Conservation (phyloP, 1,140 invertebrate species). For the Drosophila varians region DNA sequence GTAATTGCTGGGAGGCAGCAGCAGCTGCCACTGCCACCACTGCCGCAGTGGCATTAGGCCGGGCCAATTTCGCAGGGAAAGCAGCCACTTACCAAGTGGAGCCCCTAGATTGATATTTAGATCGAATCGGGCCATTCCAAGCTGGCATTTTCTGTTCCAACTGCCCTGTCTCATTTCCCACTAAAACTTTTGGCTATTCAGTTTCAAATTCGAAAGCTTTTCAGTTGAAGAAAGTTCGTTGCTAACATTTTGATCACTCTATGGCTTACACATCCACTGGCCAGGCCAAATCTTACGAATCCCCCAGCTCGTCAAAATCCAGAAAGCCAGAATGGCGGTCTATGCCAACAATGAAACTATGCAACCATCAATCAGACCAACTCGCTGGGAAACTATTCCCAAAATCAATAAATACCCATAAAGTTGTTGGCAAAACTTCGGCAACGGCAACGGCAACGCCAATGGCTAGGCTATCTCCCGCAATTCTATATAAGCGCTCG, state of each 20-base stretch:
- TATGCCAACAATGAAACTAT: slow-evolving; percentile 25
- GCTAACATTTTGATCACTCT: slow-evolving; percentile 15
- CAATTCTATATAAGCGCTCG: slow-evolving; percentile 36
- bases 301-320: slow-evolving; percentile 25
- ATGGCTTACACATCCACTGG: no score
- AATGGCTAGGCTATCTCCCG: slow-evolving; percentile 32
- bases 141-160: slow-evolving; percentile 10
- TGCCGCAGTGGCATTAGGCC: slow-evolving; percentile 47
- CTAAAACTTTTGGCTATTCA: slow-evolving; percentile 15
- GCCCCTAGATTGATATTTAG: slow-evolving; percentile 27
- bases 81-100: slow-evolving; percentile 24
- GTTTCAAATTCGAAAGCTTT: neutral
- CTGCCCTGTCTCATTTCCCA: neutral
- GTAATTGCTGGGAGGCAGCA: slow-evolving; percentile 56
- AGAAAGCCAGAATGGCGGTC: slow-evolving; percentile 7
- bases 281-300: slow-evolving; percentile 13
- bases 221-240: neutral
- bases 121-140: neutral
- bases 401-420: slow-evolving; percentile 78
- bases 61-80: slow-evolving; percentile 33
- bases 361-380: slow-evolving; percentile 69
- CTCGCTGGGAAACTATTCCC: slow-evolving; percentile 59
- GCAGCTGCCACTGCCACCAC: neutral
- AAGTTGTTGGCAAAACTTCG: slow-evolving; percentile 62
- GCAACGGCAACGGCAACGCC: no score